Conservation (phyloP, 2,113 vertebrate genomes). For the Phasianus colchicus region DNA sequence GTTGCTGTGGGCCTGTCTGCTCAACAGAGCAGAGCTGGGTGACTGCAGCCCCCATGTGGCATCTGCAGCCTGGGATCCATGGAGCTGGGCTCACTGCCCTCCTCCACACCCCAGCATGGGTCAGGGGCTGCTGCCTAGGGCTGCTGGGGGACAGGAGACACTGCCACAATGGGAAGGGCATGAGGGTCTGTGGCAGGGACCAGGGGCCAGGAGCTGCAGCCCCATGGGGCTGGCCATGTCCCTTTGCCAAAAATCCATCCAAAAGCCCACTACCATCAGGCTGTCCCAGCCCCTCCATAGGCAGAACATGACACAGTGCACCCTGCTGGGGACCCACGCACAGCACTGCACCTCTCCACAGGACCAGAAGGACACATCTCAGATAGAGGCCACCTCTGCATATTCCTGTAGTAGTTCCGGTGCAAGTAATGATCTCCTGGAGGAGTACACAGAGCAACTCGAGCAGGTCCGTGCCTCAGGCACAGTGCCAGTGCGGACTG, state of each 20-base stretch:
- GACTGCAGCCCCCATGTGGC: background rate
- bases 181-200: no score
- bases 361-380: background rate
- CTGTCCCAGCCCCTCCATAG: background rate
- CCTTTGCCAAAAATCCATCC: no score
- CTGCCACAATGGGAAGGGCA: no score
- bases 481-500: background rate
- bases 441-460: background rate
- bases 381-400: background rate
- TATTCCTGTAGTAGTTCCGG: background rate
- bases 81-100: background rate
- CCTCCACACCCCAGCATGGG: fast-evolving
- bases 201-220: no score
- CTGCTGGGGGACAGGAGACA: no score
- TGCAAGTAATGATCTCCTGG: fast-evolving
- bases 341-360: background rate
- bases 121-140: no score
- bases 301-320: background rate
- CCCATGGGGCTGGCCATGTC: no score
- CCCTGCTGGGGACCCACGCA: background rate
- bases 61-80: fast-evolving
- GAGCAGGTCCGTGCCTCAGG: background rate
- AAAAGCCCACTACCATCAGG: no score
- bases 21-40: background rate
- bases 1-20: no score